Evolutionary conservation across 1,140 invertebrate species (phyloP).

Genomic region (Zaprionus lachaisei): DNA sequence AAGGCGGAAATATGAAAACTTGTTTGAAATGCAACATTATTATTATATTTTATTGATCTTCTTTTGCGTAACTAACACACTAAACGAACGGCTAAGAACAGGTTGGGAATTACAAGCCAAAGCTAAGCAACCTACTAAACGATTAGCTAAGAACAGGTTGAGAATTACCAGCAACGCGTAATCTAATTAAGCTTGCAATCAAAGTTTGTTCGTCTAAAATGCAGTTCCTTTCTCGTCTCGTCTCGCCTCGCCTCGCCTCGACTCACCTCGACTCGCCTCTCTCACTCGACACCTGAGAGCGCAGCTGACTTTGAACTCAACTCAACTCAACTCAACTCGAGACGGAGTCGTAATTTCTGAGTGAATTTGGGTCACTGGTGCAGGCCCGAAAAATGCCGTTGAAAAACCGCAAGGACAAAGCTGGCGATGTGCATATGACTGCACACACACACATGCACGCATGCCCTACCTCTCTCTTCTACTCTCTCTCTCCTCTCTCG

Average conservation of each 20-base stretch:
- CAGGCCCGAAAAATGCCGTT: conserved; percentile 48
- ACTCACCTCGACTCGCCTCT: background rate
- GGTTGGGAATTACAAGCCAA: background rate
- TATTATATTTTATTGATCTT: background rate
- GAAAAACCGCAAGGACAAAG: conserved; percentile 61
- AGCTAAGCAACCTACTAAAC: background rate
- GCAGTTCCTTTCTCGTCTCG: background rate
- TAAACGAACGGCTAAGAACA: background rate
- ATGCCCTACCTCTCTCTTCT: background rate
- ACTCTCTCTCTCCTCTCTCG: conserved; percentile 7
- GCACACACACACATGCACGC: conserved; percentile 17
- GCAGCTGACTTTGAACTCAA: conserved; percentile 43
- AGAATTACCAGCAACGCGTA: background rate
- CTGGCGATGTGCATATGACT: conserved; percentile 45
- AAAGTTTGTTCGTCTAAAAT: background rate
- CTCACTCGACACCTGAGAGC: background rate
- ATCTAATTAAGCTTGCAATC: background rate
- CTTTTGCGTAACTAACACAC: background rate
- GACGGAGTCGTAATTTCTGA: conserved; percentile 26
- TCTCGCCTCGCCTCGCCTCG: background rate
- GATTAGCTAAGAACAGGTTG: background rate
- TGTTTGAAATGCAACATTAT: background rate
- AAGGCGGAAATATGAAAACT: background rate
- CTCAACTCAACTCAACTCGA: conserved; percentile 33
- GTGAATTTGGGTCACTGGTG: conserved; percentile 54